Evolutionary conservation across 2,113 vertebrate genomes (phyloP).

Genomic region (Neolamprologus tretocephalus): DNA sequence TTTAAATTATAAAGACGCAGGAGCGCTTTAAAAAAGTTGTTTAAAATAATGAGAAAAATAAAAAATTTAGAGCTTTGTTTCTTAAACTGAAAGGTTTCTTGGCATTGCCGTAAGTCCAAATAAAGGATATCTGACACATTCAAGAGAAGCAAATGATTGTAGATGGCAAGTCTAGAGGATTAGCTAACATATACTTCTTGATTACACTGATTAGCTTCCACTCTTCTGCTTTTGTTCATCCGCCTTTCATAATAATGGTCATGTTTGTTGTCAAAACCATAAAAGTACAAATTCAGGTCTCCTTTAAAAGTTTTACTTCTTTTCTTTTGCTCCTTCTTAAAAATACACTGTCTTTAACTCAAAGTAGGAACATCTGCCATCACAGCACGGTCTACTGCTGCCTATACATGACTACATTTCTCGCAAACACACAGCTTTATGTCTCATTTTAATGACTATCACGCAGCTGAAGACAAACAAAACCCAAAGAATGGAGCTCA

Average conservation of each 20-base stretch:
- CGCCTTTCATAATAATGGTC: rapidly evolving
- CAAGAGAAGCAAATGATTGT: rapidly evolving
- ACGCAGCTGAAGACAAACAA: neutral
- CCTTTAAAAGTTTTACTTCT: neutral
- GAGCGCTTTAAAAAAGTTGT: neutral
- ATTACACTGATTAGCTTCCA: neutral
- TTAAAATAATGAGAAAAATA: neutral
- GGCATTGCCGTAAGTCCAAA: rapidly evolving
- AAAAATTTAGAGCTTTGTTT: neutral
- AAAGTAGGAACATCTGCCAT: neutral
- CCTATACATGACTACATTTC: neutral
- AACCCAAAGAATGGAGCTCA: neutral
- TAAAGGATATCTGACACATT: neutral
- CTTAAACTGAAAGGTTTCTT: neutral
- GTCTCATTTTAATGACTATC: neutral
- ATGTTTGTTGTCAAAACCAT: neutral
- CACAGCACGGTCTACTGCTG: neutral
- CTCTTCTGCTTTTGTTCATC: neutral
- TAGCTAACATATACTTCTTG: neutral
- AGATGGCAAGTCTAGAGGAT: neutral
- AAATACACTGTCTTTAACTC: rapidly evolving
- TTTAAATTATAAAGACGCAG: neutral
- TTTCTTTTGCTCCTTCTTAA: rapidly evolving
- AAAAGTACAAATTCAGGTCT: neutral
- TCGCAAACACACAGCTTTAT: neutral